phyloP scores from a whole-genome alignment of 2,888 invertebrate genomes.

The Luperina nickerlii region DNA sequence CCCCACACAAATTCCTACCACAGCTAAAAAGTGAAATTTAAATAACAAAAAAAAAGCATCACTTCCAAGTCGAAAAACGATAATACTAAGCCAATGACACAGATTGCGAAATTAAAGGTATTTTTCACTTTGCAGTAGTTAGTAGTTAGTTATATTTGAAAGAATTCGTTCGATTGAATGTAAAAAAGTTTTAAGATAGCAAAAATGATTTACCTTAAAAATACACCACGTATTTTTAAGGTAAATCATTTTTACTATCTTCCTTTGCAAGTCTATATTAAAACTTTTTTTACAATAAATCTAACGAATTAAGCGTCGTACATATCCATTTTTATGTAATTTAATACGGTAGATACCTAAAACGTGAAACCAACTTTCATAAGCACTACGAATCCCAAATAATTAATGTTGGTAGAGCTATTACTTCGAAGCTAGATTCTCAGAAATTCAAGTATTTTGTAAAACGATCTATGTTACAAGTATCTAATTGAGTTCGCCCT shows the following conservation, averaged over 20 bases:
- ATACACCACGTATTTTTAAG: background rate
- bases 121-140: background rate
- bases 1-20: no score
- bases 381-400: constrained; percentile 26
- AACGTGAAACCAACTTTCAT: constrained; percentile 21
- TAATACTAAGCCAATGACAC: background rate
- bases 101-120: background rate
- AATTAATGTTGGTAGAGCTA: constrained; percentile 40
- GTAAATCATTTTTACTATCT: no score
- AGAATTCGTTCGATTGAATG: no score
- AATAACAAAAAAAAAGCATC: no score
- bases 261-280: no score
- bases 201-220: background rate
- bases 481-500: constrained; percentile 50
- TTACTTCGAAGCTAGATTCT: constrained; percentile 40
- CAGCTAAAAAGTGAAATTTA: no score
- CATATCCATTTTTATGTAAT: constrained; percentile 2
- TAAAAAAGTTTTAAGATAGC: no score
- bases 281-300: no score
- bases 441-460: constrained; percentile 59
- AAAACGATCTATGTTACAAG: constrained; percentile 50
- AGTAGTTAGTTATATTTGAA: no score
- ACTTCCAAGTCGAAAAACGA: no score
- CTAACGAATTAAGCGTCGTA: background rate
- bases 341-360: constrained; percentile 8